Conservation (phyloP, 2,797 vertebrate species). For the Setipinna tenuifilis region DNA sequence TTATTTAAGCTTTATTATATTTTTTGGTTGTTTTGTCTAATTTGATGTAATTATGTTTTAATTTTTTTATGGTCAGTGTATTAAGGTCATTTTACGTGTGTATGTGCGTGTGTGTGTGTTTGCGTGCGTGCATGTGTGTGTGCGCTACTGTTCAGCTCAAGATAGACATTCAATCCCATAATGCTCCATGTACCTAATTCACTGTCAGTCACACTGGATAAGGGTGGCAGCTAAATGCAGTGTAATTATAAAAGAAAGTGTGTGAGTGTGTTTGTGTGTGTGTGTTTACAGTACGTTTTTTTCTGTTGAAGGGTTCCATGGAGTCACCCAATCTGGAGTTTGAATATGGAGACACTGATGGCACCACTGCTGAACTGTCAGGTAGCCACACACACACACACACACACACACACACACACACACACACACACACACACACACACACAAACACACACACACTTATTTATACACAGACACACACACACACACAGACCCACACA, state of each 20-base stretch:
- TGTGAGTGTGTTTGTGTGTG: constrained; percentile 43
- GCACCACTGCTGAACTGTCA: constrained; percentile 82
- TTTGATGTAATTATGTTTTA: too few species aligned
- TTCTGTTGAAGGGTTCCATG: constrained; percentile 83
- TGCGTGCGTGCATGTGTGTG: background rate
- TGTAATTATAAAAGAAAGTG: background rate
- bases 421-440: constrained; percentile 17
- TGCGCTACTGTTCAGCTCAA: too few species aligned
- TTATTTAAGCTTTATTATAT: too few species aligned
- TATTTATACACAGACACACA: too few species aligned
- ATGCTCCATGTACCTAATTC: too few species aligned
- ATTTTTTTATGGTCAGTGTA: too few species aligned
- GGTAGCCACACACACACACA: constrained; percentile 60
- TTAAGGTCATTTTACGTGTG: too few species aligned
- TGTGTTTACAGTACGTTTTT: constrained; percentile 5
- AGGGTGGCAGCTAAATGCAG: too few species aligned
- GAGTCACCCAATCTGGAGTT: constrained; percentile 94
- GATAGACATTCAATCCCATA: too few species aligned
- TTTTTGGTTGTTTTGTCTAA: too few species aligned
- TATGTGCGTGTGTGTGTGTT: constrained; percentile 24
- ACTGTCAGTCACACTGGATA: too few species aligned
- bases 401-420: background rate
- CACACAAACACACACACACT: background rate
- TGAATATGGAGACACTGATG: constrained; percentile 87
- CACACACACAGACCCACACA: too few species aligned